Conservation (phyloP, 2,888 invertebrate species). For the Rhamphomyia laevipes region DNA sequence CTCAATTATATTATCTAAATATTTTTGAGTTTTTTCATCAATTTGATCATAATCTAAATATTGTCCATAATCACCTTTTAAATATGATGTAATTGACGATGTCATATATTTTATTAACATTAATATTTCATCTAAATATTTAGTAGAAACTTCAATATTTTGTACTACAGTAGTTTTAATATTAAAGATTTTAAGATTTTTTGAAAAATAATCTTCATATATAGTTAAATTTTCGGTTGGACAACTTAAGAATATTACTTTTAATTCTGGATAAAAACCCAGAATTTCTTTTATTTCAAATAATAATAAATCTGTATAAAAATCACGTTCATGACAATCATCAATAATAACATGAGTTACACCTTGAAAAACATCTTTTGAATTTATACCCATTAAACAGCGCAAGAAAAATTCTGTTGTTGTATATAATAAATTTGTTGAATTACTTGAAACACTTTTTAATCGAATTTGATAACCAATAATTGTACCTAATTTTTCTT, state of each 20-base stretch:
- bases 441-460: slow-evolving; percentile 42
- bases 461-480: slow-evolving; percentile 82
- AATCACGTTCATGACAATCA: slow-evolving; percentile 87
- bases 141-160: slow-evolving; percentile 53
- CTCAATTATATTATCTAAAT: slow-evolving; percentile 15
- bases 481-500: slow-evolving; percentile 52
- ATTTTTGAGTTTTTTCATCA: slow-evolving; percentile 7
- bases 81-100: neutral
- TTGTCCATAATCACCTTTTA: slow-evolving; percentile 42
- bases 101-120: neutral
- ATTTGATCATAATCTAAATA: slow-evolving; percentile 1
- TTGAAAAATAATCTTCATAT: neutral
- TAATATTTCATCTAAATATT: slow-evolving; percentile 57
- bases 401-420: slow-evolving; percentile 42
- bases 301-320: slow-evolving; percentile 79
- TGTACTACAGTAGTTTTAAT: slow-evolving; percentile 52
- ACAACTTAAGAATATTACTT: slow-evolving; percentile 45
- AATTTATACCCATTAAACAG: slow-evolving; percentile 72
- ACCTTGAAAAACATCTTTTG: slow-evolving; percentile 20
- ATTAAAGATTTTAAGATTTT: neutral
- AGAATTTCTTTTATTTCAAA: slow-evolving; percentile 68
- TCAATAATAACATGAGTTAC: slow-evolving; percentile 75
- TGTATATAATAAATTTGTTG: slow-evolving; percentile 11
- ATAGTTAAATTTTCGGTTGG: neutral
- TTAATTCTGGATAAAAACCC: slow-evolving; percentile 53